These are phyloP conservation scores for Athalia cordata DNA, from an alignment of 2,888 invertebrate species.

Conservation along the genomic window DNA sequence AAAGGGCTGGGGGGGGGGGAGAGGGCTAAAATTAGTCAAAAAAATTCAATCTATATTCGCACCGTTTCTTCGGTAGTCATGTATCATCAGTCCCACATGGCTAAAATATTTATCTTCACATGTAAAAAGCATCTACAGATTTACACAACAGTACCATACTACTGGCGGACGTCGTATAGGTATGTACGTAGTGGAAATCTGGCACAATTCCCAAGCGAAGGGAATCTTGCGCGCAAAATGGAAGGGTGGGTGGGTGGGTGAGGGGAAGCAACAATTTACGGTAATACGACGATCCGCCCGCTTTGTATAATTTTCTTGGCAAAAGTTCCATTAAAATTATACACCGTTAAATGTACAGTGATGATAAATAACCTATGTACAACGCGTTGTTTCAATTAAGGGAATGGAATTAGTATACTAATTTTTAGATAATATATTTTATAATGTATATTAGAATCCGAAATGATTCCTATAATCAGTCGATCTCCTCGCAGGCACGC, in stretches of 20 bases:
- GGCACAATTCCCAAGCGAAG: background rate
- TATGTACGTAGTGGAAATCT: background rate
- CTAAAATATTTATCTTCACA: constrained; percentile 49
- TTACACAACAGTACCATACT: background rate
- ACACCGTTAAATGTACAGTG: background rate
- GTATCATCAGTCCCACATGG: constrained; percentile 57
- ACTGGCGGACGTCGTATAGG: no score
- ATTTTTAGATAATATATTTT: constrained; percentile 13
- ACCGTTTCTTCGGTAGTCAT: constrained; percentile 54
- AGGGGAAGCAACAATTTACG: background rate
- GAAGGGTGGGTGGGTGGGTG: background rate
- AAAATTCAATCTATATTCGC: constrained; percentile 38
- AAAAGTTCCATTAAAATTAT: constrained; percentile 52
- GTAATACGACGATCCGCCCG: constrained; percentile 28
- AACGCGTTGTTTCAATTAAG: constrained; percentile 6
- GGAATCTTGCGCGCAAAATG: no score
- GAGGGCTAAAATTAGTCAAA: constrained; percentile 3
- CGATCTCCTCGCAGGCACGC: constrained; percentile 48
- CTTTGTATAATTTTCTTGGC: constrained; percentile 43
- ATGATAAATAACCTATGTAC: background rate
- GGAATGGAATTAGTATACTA: constrained; percentile 30
- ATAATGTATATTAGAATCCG: constrained; percentile 48
- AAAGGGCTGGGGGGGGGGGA: no score
- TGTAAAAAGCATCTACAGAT: background rate
- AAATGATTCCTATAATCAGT: constrained; percentile 49